Base-by-base conservation (phyloP, 2,888 invertebrate species). In the Anorthoa munda region DNA sequence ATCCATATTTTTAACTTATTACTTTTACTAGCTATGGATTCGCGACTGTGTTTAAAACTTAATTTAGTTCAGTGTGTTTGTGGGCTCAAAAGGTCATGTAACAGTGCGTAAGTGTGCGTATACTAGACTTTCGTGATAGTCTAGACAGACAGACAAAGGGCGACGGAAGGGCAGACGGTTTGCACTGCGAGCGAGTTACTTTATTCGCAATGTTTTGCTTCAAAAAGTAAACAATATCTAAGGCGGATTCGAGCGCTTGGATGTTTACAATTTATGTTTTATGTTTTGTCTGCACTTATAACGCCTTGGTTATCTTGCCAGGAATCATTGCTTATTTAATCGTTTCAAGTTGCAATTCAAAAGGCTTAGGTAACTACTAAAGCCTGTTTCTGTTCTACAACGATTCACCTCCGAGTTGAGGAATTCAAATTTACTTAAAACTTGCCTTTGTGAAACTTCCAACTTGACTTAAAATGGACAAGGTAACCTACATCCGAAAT, bases 111-210 rank as follows among this genome's bases (percentile, higher is more conserved):
- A 72, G 81, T 85, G 83, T 79, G 76, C 61, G 81, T 85, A 68
- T 31, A 75, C 72, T 73, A 67, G 77, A 85, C 75, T 72, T 75
- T 79, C 69, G 85, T 59, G 68, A 81, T 84, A 83, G 81, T 71
- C 82, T 83, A 85, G 83, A 81, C 83, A 83, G 83, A 79, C 89
- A 86, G 86, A 87, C 81, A 81, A 89, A 92, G 93, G 93, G 88
- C 93, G 88, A 88, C 87, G 90, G 90, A 92, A 93, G 92, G 93
- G 92, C 93, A 92, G 93, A 92, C 92, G 78, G 88, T 86, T 84
- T 89, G 89, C 86, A 88, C 84, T 84, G 82, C 68, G 77, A 83
- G 66, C 76, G 68, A 76, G 75, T 81, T 79, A 79, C 70, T 80
- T 79, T 66, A 67, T 68, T 79, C 64, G 45, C 66, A 72, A 60